A percentile compares a stretch with the other conserved stretches of the same genome.
Evolutionary conservation across 2,888 invertebrate species (phyloP).

Genomic region (Trissonchulus sp.): DNA sequence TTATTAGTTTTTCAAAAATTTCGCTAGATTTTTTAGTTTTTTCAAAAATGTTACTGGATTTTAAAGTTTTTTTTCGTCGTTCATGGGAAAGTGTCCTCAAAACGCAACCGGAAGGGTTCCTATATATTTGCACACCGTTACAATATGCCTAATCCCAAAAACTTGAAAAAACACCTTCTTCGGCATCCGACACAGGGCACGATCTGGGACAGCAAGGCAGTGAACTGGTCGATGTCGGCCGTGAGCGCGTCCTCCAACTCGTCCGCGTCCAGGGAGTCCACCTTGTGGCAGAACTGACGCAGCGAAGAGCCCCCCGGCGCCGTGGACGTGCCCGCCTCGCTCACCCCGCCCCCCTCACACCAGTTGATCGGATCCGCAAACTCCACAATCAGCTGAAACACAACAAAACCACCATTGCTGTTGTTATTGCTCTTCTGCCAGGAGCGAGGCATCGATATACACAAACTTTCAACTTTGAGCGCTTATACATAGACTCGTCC

Average conservation of each 20-base stretch:
- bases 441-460: too few species aligned
- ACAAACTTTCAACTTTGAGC: too few species aligned
- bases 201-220: conserved; percentile 76
- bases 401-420: conserved; percentile 47
- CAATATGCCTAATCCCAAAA: too few species aligned
- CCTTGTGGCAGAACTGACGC: conserved; percentile 71
- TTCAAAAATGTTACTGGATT: too few species aligned
- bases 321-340: conserved; percentile 60
- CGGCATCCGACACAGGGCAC: conserved; percentile 91
- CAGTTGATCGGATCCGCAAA: conserved; percentile 75
- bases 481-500: too few species aligned
- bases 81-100: too few species aligned
- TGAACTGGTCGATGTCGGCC: conserved; percentile 73
- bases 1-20: too few species aligned
- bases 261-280: conserved; percentile 67
- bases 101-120: too few species aligned
- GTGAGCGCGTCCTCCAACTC: conserved; percentile 73
- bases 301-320: neutral
- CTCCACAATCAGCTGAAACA: conserved; percentile 79
- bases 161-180: conserved; percentile 71
- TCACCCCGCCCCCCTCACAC: conserved; percentile 66
- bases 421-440: too few species aligned
- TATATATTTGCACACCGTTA: too few species aligned
- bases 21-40: too few species aligned
- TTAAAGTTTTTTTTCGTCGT: too few species aligned